A percentile compares a stretch with the other conserved stretches of the same genome.
These are phyloP conservation scores for Drosophila atroscutellata DNA, from an alignment of 2,888 invertebrate genomes.

Conservation along the genomic window DNA sequence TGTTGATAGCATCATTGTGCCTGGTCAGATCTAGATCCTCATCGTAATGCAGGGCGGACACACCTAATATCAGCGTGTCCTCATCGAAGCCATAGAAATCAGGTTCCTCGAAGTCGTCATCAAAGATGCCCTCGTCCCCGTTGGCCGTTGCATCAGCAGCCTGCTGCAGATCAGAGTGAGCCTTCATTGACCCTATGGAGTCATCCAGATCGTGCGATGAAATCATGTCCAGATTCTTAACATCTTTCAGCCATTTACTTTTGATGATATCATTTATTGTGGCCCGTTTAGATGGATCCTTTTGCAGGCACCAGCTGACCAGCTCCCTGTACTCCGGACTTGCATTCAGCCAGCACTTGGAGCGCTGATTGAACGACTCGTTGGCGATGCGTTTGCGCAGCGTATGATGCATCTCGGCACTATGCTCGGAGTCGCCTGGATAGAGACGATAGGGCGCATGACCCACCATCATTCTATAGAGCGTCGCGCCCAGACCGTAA, in stretches of 20 bases:
- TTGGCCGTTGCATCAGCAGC: neutral
- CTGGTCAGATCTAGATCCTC: conserved; percentile 11
- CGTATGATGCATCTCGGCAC: conserved; percentile 44
- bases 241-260: conserved; percentile 85
- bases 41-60: conserved; percentile 45
- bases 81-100: conserved; percentile 66
- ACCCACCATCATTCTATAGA: conserved; percentile 91
- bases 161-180: neutral
- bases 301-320: conserved; percentile 74
- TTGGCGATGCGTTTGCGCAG: conserved; percentile 75
- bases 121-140: conserved; percentile 36
- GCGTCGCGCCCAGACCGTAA: conserved; percentile 97
- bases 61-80: conserved; percentile 25
- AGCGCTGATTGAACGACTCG: conserved; percentile 73
- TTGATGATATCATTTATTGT: conserved; percentile 80
- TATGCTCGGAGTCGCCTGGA: conserved; percentile 55
- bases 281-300: conserved; percentile 73
- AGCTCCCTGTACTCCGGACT: conserved; percentile 67
- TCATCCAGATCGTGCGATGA: conserved; percentile 46
- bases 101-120: conserved; percentile 36
- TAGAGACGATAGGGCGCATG: conserved; percentile 90
- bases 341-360: conserved; percentile 73
- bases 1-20: neutral
- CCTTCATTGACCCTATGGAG: conserved; percentile 25
- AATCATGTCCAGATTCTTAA: conserved; percentile 45